Percentiles rank a stretch among this genome's conserved stretches.
phyloP scores from a whole-genome alignment of 2,113 vertebrate species.

The Rostratula benghalensis region DNA sequence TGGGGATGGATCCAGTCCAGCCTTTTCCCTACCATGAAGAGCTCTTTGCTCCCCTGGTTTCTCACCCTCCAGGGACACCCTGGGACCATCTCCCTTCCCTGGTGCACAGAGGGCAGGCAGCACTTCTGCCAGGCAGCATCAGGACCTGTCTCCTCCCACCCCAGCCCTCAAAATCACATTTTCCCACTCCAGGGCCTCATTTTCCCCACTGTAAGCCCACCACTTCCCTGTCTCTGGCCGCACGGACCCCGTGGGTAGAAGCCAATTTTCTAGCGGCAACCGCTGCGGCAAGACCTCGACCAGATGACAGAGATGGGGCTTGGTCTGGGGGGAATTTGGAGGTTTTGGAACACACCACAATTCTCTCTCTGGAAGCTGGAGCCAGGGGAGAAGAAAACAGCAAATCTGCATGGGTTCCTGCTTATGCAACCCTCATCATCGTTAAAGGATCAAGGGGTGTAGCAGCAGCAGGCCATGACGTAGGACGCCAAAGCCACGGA shows the following conservation, averaged over 20 bases:
- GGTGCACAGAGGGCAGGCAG: neutral
- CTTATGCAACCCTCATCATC: constrained; percentile 10
- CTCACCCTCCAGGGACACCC: neutral
- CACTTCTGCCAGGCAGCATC: neutral
- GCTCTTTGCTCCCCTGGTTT: neutral
- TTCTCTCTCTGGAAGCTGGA: neutral
- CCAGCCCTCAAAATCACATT: neutral
- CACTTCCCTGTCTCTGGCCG: neutral
- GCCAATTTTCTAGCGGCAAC: neutral
- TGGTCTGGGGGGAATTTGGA: neutral
- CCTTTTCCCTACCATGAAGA: neutral
- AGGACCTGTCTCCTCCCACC: neutral
- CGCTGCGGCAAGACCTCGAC: accelerated
- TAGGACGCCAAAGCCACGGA: neutral
- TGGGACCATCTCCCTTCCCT: neutral
- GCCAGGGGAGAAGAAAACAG: neutral
- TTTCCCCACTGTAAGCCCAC: neutral
- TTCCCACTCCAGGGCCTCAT: neutral
- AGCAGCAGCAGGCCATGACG: neutral
- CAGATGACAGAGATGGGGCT: neutral
- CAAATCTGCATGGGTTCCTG: neutral
- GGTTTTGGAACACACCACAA: neutral
- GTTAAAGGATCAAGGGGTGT: neutral
- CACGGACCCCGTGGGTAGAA: neutral
- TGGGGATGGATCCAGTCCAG: neutral